Evolutionary conservation across 2,888 invertebrate genomes (phyloP).

Genomic region (Melinopterus prodromus): DNA sequence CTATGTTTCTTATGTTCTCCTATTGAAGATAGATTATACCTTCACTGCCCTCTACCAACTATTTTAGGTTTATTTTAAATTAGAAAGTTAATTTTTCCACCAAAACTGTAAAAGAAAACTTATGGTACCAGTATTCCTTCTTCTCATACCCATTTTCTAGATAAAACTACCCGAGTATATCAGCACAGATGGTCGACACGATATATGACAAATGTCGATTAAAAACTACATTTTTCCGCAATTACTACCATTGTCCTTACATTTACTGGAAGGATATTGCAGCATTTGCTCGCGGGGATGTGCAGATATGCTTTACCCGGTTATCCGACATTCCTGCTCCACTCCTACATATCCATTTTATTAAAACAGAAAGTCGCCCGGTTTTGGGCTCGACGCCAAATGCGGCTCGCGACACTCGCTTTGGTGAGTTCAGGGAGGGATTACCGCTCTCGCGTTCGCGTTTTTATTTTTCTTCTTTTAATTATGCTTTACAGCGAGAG

Average conservation of each 20-base stretch:
- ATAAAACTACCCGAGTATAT: too few relatives aligned
- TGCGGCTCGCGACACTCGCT: slow-evolving; percentile 4
- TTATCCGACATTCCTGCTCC: neutral
- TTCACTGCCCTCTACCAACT: too few relatives aligned
- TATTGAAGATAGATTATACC: too few relatives aligned
- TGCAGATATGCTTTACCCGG: neutral
- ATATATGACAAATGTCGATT: neutral
- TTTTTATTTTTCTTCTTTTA: slow-evolving; percentile 20
- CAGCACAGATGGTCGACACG: too few relatives aligned
- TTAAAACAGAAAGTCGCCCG: neutral
- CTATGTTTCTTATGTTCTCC: too few relatives aligned
- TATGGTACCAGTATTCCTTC: too few relatives aligned
- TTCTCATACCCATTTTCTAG: too few relatives aligned
- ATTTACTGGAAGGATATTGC: neutral
- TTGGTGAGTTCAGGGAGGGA: neutral
- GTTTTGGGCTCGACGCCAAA: neutral
- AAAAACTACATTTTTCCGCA: neutral
- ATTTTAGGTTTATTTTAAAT: too few relatives aligned
- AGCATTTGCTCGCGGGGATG: neutral
- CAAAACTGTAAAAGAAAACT: too few relatives aligned
- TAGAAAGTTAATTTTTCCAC: too few relatives aligned
- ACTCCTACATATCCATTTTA: slow-evolving; percentile 4
- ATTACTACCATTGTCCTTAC: neutral
- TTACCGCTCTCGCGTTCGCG: neutral
- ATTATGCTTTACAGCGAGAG: slow-evolving; percentile 19